Percentiles rank a stretch among this genome's conserved stretches.
phyloP scores from a whole-genome alignment of 2,888 invertebrate species.

The Aphidoletes aphidimyza region DNA sequence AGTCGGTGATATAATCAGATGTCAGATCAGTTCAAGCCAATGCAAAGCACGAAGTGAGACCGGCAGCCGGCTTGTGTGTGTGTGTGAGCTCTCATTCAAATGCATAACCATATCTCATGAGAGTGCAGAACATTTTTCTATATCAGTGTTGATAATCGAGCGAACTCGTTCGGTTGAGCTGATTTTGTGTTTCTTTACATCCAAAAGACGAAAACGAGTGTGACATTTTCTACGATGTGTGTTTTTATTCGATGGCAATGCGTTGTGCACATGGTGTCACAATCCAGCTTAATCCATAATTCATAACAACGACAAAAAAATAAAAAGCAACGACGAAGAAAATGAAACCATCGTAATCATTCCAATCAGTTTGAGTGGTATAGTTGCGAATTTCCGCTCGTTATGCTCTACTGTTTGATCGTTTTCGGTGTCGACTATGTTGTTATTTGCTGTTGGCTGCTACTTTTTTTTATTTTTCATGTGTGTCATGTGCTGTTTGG shows the following conservation, averaged over 20 bases:
- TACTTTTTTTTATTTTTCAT: neutral
- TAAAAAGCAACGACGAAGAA: neutral
- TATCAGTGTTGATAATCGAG: constrained; percentile 13
- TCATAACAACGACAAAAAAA: constrained; percentile 18
- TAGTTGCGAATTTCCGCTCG: constrained; percentile 51
- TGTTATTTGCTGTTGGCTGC: neutral
- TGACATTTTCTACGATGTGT: neutral
- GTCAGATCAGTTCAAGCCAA: no score
- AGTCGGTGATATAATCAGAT: constrained; percentile 19
- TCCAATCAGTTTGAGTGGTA: constrained; percentile 46
- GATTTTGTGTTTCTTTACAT: neutral
- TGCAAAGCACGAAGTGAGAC: no score
- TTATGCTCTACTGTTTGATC: constrained; percentile 49
- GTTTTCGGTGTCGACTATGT: neutral
- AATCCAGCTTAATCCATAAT: constrained; percentile 44
- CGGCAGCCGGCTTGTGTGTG: neutral
- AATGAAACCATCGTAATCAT: neutral
- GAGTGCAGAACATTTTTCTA: constrained; percentile 21
- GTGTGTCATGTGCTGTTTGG: neutral
- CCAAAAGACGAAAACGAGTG: neutral
- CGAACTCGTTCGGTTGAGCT: no score
- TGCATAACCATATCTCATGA: neutral
- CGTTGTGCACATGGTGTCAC: neutral
- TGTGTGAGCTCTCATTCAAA: neutral
- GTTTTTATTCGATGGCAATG: neutral